These are phyloP conservation scores for Lydus trimaculatus DNA, from an alignment of 2,888 invertebrate genomes.

Conservation along the genomic window DNA sequence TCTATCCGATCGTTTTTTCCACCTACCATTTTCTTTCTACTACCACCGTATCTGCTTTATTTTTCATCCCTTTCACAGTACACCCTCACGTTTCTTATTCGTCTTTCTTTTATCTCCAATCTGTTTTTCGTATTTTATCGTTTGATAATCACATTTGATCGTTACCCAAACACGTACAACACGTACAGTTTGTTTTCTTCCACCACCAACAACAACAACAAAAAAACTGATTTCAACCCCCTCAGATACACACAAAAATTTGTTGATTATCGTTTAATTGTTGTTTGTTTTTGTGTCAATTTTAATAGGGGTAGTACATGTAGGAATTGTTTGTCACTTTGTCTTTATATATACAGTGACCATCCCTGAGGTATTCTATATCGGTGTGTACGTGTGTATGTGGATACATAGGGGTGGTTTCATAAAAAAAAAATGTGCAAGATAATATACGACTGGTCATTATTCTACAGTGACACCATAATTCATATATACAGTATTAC, in stretches of 20 bases:
- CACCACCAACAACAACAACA: background rate
- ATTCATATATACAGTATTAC: constrained; percentile 5
- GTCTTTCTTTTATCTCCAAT: background rate
- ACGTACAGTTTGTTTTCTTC: background rate
- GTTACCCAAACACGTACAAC: background rate
- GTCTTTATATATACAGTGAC: background rate
- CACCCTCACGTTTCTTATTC: background rate
- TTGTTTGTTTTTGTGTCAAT: background rate
- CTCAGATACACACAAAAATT: no score
- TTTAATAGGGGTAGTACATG: background rate
- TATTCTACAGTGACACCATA: constrained; percentile 7
- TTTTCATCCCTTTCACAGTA: background rate
- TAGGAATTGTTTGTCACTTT: background rate
- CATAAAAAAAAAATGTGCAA: background rate
- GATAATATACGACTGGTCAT: background rate
- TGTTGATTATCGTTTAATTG: background rate
- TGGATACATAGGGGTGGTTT: background rate
- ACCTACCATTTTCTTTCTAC: no score
- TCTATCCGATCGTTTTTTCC: background rate
- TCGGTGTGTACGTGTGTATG: background rate
- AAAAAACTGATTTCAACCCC: background rate
- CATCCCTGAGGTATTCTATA: background rate
- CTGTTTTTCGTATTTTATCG: background rate
- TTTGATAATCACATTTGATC: constrained; percentile 7
- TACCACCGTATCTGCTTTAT: no score